Evolutionary conservation across 1,140 invertebrate genomes (phyloP).

Genomic region (Psix sp.): DNA sequence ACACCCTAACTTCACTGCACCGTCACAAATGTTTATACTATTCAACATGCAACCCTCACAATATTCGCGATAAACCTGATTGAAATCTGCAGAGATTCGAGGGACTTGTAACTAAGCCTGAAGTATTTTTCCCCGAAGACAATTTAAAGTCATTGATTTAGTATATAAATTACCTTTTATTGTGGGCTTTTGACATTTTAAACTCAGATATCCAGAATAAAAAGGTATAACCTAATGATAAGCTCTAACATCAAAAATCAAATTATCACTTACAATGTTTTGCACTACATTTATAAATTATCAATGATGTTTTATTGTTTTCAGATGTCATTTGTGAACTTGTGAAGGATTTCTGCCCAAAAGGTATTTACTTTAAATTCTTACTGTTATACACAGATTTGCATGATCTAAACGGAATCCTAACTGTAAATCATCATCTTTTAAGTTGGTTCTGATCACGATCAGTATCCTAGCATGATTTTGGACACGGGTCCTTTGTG

Average conservation of each 20-base stretch:
- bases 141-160: slow-evolving; percentile 47
- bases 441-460: slow-evolving; percentile 62
- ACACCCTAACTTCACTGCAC: neutral
- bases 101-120: slow-evolving; percentile 75
- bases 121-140: slow-evolving; percentile 72
- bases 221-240: neutral
- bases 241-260: no score
- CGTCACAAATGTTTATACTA: slow-evolving; percentile 23
- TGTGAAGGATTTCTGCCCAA: no score
- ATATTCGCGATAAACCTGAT: slow-evolving; percentile 40
- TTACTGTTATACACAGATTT: no score
- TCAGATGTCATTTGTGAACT: no score
- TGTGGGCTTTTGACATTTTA: slow-evolving; percentile 16
- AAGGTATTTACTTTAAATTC: no score
- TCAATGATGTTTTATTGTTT: no score
- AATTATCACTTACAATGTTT: neutral
- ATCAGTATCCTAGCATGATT: slow-evolving; percentile 43
- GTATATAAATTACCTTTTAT: slow-evolving; percentile 36
- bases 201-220: neutral
- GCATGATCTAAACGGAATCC: neutral
- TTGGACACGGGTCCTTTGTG: slow-evolving; percentile 60
- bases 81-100: slow-evolving; percentile 62
- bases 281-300: neutral
- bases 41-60: slow-evolving; percentile 29
- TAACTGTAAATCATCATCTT: slow-evolving; percentile 34